These are phyloP conservation scores for Zygothrica quintamaculata DNA, from an alignment of 2,888 invertebrate species.

Conservation along the genomic window DNA sequence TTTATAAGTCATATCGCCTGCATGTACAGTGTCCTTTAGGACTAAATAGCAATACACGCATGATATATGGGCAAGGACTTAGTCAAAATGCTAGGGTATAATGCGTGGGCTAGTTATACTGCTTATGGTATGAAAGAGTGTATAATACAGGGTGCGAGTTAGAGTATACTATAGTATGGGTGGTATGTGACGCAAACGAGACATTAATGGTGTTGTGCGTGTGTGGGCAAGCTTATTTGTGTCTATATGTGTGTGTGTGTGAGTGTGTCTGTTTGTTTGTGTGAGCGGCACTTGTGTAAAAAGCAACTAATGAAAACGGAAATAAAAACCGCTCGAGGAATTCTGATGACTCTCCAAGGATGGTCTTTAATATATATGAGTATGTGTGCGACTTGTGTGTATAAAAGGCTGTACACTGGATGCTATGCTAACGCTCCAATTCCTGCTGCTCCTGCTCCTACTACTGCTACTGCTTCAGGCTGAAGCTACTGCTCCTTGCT, in stretches of 20 bases:
- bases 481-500: slow-evolving; percentile 4
- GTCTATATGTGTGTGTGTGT: slow-evolving; percentile 31
- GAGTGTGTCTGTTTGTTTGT: slow-evolving; percentile 31
- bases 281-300: slow-evolving; percentile 76
- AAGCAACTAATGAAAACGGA: slow-evolving; percentile 81
- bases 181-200: slow-evolving; percentile 61
- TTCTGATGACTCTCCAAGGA: slow-evolving; percentile 81
- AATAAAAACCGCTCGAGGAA: slow-evolving; percentile 81
- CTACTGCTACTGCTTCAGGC: not conserved
- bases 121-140: not conserved
- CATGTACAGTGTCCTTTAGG: not conserved
- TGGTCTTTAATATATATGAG: slow-evolving; percentile 77
- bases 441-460: not conserved
- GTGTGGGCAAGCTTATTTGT: slow-evolving; percentile 18
- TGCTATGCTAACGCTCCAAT: not conserved
- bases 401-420: slow-evolving; percentile 58
- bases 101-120: not conserved
- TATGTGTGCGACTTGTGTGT: slow-evolving; percentile 60
- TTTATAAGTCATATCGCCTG: no score
- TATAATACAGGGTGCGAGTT: not conserved
- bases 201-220: slow-evolving; percentile 77
- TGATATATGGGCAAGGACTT: no score
- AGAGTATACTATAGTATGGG: not conserved
- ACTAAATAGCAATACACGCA: not conserved
- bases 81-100: no score